Evolutionary conservation across 1,140 invertebrate genomes (phyloP).

Genomic region (Brachionus rubens): DNA sequence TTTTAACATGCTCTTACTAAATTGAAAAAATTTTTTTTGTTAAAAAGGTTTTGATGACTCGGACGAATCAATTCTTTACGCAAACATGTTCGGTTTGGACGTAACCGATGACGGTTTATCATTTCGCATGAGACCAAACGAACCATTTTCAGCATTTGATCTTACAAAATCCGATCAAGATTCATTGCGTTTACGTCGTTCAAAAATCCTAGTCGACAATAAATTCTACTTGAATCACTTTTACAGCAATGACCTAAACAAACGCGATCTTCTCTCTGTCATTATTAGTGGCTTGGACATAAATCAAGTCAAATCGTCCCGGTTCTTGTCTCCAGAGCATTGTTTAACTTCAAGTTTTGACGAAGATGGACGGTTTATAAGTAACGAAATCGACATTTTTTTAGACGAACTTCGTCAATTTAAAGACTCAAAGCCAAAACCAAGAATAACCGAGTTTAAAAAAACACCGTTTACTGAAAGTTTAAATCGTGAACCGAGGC

Average conservation of each 20-base stretch:
- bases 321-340: not conserved
- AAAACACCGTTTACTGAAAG: not conserved
- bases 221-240: slow-evolving; percentile 16
- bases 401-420: not conserved
- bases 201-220: slow-evolving; percentile 10
- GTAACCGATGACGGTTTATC: not conserved
- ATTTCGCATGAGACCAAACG: not conserved
- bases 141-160: not conserved
- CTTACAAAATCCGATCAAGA: not conserved
- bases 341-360: slow-evolving; percentile 17
- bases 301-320: not conserved
- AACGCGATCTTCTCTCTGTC: not conserved
- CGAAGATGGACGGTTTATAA: not conserved
- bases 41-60: slow-evolving; percentile 8
- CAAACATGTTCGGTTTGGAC: slow-evolving; percentile 19
- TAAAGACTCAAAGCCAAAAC: not conserved
- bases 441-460: not conserved
- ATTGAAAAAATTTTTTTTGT: no score
- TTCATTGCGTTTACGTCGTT: not conserved
- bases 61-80: not conserved
- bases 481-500: not conserved
- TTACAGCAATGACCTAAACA: slow-evolving; percentile 8
- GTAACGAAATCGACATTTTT: not conserved
- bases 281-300: slow-evolving; percentile 6
- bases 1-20: no score